Percentiles rank a stretch among this genome's conserved stretches.
phyloP scores from a whole-genome alignment of 2,888 invertebrate species.

The Euplexia lucipara region DNA sequence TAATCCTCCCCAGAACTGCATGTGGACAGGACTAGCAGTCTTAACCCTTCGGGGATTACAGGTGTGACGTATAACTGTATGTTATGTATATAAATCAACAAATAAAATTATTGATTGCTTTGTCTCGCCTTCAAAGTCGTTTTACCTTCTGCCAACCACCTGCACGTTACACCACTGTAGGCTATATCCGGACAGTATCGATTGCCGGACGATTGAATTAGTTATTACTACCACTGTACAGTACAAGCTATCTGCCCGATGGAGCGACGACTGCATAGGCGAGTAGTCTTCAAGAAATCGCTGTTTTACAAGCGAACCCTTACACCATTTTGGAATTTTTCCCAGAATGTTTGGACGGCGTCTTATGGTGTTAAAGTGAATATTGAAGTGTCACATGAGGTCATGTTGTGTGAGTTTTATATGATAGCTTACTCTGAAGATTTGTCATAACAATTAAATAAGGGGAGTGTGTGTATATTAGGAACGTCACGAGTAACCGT shows the following conservation, averaged over 20 bases:
- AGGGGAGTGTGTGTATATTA: too few relatives aligned
- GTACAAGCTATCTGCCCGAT: conserved; percentile 28
- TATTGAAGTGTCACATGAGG: conserved; percentile 1
- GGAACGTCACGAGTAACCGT: too few relatives aligned
- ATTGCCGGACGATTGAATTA: conserved; percentile 59
- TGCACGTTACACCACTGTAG: conserved; percentile 14
- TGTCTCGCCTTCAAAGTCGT: too few relatives aligned
- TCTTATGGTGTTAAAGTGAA: neutral
- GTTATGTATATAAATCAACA: too few relatives aligned
- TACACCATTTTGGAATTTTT: conserved; percentile 3
- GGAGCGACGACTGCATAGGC: conserved; percentile 25
- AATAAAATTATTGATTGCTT: too few relatives aligned
- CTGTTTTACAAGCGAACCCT: conserved; percentile 9
- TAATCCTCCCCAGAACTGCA: too few relatives aligned
- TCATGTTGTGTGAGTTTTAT: conserved; percentile 38
- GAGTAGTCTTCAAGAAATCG: neutral
- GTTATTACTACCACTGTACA: conserved; percentile 47
- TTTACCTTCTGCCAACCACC: conserved; percentile 20
- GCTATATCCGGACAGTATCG: conserved; percentile 49
- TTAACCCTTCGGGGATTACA: too few relatives aligned
- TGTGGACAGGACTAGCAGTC: too few relatives aligned
- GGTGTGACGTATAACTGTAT: too few relatives aligned
- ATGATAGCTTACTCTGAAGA: too few relatives aligned
- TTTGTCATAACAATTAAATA: too few relatives aligned
- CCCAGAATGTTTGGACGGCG: neutral